Percentiles rank a stretch among this genome's conserved stretches.
These are phyloP conservation scores for Laothoe populi DNA, from an alignment of 2,888 invertebrate species.

Conservation along the genomic window DNA sequence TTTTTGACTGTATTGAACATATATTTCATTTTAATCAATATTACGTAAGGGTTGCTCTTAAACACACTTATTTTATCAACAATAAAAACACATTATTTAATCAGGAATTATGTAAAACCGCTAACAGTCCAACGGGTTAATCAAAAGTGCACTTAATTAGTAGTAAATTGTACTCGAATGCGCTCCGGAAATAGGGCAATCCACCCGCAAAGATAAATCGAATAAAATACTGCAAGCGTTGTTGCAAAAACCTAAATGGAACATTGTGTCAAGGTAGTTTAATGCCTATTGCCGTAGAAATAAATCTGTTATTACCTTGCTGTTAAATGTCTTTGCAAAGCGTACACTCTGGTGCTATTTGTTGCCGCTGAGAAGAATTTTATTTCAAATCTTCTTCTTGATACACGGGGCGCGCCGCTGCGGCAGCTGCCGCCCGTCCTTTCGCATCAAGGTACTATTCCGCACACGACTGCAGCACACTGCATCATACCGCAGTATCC, in stretches of 20 bases:
- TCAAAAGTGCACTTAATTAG: conserved; percentile 24
- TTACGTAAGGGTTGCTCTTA: no score
- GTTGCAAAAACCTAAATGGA: conserved; percentile 37
- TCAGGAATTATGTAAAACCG: neutral
- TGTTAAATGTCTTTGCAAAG: neutral
- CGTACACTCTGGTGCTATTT: conserved; percentile 69
- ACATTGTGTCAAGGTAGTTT: conserved; percentile 26
- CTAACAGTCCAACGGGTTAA: neutral
- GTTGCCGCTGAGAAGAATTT: conserved; percentile 70
- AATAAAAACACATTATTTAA: neutral
- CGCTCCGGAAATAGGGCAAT: conserved; percentile 77
- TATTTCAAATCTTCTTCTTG: conserved; percentile 80
- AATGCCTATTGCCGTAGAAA: neutral
- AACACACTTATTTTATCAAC: neutral
- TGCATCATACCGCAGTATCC: neutral
- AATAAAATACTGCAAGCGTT: conserved; percentile 65
- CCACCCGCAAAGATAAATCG: conserved; percentile 80
- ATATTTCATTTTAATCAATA: no score
- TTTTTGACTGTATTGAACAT: no score
- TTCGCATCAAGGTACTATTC: conserved; percentile 28
- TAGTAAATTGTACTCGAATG: conserved; percentile 65
- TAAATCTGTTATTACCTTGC: conserved; percentile 52
- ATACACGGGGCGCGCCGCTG: conserved; percentile 59
- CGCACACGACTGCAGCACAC: neutral
- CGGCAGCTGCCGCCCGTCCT: conserved; percentile 58